Evolutionary conservation across 1,140 invertebrate species (phyloP).

Genomic region (Drosophila malerkotliana): DNA sequence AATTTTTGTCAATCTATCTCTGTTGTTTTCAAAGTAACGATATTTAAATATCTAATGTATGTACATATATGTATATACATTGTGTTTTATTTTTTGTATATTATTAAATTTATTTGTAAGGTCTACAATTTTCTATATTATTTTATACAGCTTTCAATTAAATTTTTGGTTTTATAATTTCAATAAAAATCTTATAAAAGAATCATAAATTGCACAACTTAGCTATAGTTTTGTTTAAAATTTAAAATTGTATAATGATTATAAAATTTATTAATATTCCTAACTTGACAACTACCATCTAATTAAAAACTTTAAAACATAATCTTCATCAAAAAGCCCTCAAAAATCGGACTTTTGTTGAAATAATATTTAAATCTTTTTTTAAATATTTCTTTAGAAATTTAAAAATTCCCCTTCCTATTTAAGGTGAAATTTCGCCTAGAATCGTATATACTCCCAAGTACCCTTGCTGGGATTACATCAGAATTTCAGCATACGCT

Average conservation of each 20-base stretch:
- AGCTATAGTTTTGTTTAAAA: background rate
- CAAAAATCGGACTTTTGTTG: background rate
- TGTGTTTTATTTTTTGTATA: background rate
- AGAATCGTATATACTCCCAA: constrained; percentile 5
- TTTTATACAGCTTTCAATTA: no score
- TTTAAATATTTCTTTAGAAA: background rate
- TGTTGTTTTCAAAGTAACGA: background rate
- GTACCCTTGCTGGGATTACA: constrained; percentile 12
- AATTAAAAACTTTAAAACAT: background rate
- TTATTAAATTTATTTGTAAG: no score
- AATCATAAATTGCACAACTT: background rate
- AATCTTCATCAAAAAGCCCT: background rate
- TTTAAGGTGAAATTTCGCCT: background rate
- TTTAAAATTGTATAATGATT: no score
- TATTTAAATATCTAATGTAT: no score
- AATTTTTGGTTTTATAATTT: no score
- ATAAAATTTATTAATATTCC: no score
- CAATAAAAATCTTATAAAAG: no score
- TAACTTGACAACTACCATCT: no score
- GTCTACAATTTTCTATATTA: background rate
- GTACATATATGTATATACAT: no score
- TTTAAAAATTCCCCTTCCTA: background rate
- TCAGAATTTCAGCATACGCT: constrained; percentile 44
- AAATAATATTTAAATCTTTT: background rate
- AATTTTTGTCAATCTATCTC: background rate